These are phyloP conservation scores for Dyspetes luteomarginatus DNA, from an alignment of 2,888 invertebrate genomes.

Conservation along the genomic window DNA sequence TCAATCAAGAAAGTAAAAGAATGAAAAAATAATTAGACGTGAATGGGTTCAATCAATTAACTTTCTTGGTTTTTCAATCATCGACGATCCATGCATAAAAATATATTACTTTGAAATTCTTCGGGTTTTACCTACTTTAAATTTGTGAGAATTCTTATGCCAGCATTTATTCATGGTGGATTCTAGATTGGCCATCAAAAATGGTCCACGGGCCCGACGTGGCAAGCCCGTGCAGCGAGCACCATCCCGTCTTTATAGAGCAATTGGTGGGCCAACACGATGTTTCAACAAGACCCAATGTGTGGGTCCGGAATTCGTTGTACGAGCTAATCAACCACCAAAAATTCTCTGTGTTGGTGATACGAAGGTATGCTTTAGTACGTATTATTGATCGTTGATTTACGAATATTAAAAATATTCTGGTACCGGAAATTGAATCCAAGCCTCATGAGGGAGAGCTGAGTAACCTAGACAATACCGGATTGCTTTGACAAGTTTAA, in stretches of 20 bases:
- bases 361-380: slow-evolving; percentile 81
- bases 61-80: too few relatives aligned
- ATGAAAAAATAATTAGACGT: neutral
- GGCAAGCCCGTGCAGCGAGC: slow-evolving; percentile 89
- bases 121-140: too few relatives aligned
- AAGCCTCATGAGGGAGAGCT: slow-evolving; percentile 86
- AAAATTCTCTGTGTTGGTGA: slow-evolving; percentile 87
- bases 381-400: neutral
- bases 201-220: slow-evolving; percentile 82
- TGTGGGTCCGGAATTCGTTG: slow-evolving; percentile 90
- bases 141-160: too few relatives aligned
- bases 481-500: too few relatives aligned
- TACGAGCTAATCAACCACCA: slow-evolving; percentile 88
- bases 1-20: neutral
- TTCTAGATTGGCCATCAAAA: slow-evolving; percentile 70
- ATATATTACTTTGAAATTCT: neutral
- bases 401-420: slow-evolving; percentile 79
- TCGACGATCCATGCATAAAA: neutral
- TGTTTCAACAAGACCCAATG: slow-evolving; percentile 84
- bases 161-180: neutral
- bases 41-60: too few relatives aligned
- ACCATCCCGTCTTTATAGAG: slow-evolving; percentile 88
- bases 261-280: slow-evolving; percentile 84
- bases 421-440: slow-evolving; percentile 87
- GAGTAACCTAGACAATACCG: slow-evolving; percentile 87